These are phyloP conservation scores for Ichneumoninae sp. DNA, from an alignment of 2,888 invertebrate genomes.

Conservation along the genomic window DNA sequence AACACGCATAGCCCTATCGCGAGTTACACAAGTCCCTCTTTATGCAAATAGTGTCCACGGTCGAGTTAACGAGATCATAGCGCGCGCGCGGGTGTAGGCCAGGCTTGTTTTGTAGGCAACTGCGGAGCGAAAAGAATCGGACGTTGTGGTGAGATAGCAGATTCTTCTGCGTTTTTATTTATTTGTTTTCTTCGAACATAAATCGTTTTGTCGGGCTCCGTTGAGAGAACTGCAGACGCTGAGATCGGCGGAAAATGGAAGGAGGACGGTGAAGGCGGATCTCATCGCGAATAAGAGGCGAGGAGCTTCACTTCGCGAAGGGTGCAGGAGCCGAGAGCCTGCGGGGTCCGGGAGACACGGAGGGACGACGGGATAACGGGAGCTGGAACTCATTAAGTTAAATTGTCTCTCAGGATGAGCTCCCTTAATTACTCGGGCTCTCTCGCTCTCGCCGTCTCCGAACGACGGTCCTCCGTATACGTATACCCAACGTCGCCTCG, in stretches of 20 bases:
- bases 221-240: slow-evolving; percentile 26
- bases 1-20: slow-evolving; percentile 65
- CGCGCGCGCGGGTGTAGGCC: not conserved
- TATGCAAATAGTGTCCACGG: slow-evolving; percentile 18
- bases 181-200: slow-evolving; percentile 2
- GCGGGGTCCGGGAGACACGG: slow-evolving; percentile 56
- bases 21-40: slow-evolving; percentile 24
- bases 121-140: not conserved
- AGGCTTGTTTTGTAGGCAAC: not conserved
- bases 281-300: slow-evolving; percentile 34
- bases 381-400: slow-evolving; percentile 81
- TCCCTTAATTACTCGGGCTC: slow-evolving; percentile 82
- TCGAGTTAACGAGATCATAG: not conserved
- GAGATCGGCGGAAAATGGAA: slow-evolving; percentile 10
- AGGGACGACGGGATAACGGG: slow-evolving; percentile 47
- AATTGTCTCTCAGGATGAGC: slow-evolving; percentile 83
- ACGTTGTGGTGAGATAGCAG: slow-evolving; percentile 9
- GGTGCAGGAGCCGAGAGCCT: slow-evolving; percentile 67
- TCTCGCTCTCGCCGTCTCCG: slow-evolving; percentile 62
- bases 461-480: slow-evolving; percentile 25
- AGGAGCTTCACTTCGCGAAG: slow-evolving; percentile 55
- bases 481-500: slow-evolving; percentile 10
- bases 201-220: slow-evolving; percentile 33
- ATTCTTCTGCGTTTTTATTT: not conserved
- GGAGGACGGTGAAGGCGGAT: slow-evolving; percentile 35